Evolutionary conservation across 2,888 invertebrate genomes (phyloP), one percentile per base, ranked within the genome.

Genomic region (Marronus borbonicus): DNA sequence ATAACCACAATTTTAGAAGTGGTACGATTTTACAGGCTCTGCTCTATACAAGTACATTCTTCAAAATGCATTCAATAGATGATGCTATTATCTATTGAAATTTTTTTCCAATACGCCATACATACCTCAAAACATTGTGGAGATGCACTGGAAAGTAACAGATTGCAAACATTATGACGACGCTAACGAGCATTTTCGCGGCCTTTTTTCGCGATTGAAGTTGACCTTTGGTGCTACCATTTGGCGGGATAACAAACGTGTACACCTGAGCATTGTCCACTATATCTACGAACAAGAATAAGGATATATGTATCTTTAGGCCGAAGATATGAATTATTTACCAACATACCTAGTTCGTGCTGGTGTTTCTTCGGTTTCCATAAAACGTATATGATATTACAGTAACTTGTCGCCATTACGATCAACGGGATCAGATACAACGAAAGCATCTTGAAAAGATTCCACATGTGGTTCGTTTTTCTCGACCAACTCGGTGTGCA

Each of bases 121-220:
- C 86, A 88, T 89, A 95, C 95, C 94, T 93, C 50, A 96, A 89
- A 7, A 97, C 92, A 72, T 93, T 94, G 64, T 97, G 90, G 5
- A 96, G 89, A 87, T 98, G 96, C 0, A 97, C 96, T 0, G 97
- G 97, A 83, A 97, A 92, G 88, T 96, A 97, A 89, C 97, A 97
- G 75, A 96, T 91, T 0, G 95, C 96, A 84, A 98, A 98, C 92
- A 97, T 95, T 81, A 94, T 89, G n/a, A 97, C 97, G 0, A 98
- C 97, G 0, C 95, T 95, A 0, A 97, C 96, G 65, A 98, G 89
- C 97, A 98, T 98, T 89, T 97, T 97, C n/a, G 97, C 97, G 0
- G 97, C 97, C 81, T 88, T 88, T 79, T 92, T 88, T 68, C 97
- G 89, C 0, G 95, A 95, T 68, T 93, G 89, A 69, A 96, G 89